These are phyloP conservation scores for Vanessa tameamea DNA, from an alignment of 1,140 invertebrate species.

Conservation along the genomic window DNA sequence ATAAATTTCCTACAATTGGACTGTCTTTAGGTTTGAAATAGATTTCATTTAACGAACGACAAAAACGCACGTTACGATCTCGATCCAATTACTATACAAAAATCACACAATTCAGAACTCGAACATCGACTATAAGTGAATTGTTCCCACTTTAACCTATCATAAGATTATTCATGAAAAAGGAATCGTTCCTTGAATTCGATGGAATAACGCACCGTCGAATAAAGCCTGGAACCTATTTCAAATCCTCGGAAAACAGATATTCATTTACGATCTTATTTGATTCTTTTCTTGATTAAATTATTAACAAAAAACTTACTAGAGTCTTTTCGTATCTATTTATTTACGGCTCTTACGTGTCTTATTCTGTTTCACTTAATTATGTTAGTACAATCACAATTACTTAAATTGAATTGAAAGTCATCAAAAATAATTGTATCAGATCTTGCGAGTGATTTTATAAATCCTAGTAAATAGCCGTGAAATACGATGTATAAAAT, in stretches of 20 bases:
- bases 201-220: background rate
- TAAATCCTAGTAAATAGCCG: conserved; percentile 45
- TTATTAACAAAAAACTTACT: conserved; percentile 21
- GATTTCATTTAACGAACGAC: conserved; percentile 53
- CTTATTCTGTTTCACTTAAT: conserved; percentile 29
- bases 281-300: conserved; percentile 1
- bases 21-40: conserved; percentile 69
- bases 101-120: conserved; percentile 6
- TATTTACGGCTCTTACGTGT: conserved; percentile 34
- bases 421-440: conserved; percentile 61
- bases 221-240: conserved; percentile 52
- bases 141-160: conserved; percentile 72
- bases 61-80: conserved; percentile 1
- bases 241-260: conserved; percentile 66
- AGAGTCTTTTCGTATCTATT: conserved; percentile 17
- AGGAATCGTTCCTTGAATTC: background rate
- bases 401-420: conserved; percentile 52
- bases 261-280: conserved; percentile 6
- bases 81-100: conserved; percentile 22
- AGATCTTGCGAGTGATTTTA: conserved; percentile 51
- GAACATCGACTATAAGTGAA: conserved; percentile 39
- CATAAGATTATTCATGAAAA: conserved; percentile 51
- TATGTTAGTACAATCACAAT: conserved; percentile 54
- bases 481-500: conserved; percentile 59
- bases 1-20: conserved; percentile 48